Evolutionary conservation across 2,113 vertebrate species (phyloP).

Genomic region (Albula glossodonta): DNA sequence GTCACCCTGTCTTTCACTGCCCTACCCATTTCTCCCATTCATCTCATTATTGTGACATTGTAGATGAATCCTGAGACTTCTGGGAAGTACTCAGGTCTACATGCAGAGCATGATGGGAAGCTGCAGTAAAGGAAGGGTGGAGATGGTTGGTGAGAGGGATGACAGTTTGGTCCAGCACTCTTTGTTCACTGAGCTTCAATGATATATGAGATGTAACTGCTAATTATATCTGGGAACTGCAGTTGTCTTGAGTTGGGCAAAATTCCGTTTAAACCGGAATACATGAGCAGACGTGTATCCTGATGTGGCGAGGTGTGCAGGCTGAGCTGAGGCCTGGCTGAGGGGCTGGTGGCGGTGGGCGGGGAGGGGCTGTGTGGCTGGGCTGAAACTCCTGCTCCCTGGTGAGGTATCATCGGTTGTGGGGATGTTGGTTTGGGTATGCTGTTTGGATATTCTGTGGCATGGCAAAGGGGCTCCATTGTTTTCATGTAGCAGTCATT

Average conservation of each 20-base stretch:
- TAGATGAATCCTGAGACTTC: no score
- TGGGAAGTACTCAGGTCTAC: no score
- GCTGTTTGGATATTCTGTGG: no score
- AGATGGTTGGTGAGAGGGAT: background rate
- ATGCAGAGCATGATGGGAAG: no score
- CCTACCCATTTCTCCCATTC: no score
- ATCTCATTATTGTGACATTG: no score
- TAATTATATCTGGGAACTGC: constrained; percentile 27
- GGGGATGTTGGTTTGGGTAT: background rate
- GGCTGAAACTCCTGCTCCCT: constrained; percentile 20
- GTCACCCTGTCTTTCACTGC: no score
- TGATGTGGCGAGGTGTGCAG: constrained; percentile 30
- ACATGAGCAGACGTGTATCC: constrained; percentile 34
- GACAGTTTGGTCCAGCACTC: background rate
- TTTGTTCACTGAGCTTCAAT: background rate
- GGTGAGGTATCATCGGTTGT: background rate
- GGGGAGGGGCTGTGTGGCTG: background rate
- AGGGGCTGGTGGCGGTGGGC: background rate
- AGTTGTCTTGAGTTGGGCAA: constrained; percentile 29
- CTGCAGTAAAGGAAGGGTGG: background rate
- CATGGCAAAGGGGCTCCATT: background rate
- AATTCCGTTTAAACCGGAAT: constrained; percentile 40
- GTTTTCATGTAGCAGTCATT: background rate
- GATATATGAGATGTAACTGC: constrained; percentile 21
- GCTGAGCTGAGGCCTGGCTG: constrained; percentile 15